phyloP scores from a whole-genome alignment of 2,888 invertebrate species.

The Taenaris catops region DNA sequence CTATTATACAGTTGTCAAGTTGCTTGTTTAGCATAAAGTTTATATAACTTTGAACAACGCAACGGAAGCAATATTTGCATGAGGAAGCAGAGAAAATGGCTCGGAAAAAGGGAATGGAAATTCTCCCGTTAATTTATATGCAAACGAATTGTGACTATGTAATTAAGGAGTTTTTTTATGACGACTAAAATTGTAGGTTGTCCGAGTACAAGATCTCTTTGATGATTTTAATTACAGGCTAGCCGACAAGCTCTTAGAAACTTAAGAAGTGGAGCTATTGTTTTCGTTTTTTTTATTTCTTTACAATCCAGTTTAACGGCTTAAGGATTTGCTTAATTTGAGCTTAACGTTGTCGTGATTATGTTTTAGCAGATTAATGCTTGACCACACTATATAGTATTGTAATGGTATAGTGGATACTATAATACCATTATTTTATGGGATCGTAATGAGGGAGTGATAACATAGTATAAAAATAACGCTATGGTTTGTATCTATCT shows the following conservation, averaged over 20 bases:
- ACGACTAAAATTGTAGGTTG: conserved; percentile 30
- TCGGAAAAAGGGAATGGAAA: conserved; percentile 53
- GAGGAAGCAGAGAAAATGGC: conserved; percentile 51
- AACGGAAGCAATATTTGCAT: conserved; percentile 55
- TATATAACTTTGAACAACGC: conserved; percentile 41
- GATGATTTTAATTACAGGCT: conserved; percentile 22
- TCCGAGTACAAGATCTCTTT: conserved; percentile 18
- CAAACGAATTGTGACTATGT: conserved; percentile 57
- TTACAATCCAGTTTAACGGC: too few species aligned
- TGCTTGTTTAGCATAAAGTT: conserved; percentile 61
- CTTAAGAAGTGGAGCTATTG: too few species aligned
- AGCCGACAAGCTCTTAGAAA: conserved; percentile 8
- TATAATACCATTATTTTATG: too few species aligned
- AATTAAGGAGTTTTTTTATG: conserved; percentile 57
- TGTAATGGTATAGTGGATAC: too few species aligned
- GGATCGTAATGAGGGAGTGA: too few species aligned
- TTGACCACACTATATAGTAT: too few species aligned
- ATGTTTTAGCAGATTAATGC: too few species aligned
- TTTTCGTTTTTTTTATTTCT: too few species aligned
- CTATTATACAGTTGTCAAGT: conserved; percentile 42
- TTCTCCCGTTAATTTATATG: conserved; percentile 63
- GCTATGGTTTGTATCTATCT: too few species aligned
- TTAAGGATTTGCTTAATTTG: too few species aligned
- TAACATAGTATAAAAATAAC: too few species aligned
- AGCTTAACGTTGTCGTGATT: too few species aligned